Evolutionary conservation across 2,113 vertebrate species (phyloP).

Genomic region (Eulemur rufifrons): DNA sequence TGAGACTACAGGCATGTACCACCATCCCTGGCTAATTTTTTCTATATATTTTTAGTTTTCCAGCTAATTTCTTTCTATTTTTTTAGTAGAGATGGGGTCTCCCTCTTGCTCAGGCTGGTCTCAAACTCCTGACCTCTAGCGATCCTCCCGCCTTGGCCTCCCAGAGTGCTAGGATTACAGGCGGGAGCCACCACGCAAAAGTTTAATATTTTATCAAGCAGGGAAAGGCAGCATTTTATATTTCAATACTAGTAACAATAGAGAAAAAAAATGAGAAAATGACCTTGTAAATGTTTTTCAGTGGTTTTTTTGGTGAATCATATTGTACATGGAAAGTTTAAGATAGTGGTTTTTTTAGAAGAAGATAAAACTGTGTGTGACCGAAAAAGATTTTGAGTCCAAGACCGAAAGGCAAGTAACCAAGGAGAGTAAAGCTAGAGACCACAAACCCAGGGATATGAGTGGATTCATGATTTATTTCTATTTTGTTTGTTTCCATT

Average conservation of each 20-base stretch:
- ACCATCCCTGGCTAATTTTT: no score
- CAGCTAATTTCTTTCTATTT: no score
- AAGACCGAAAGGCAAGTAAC: neutral
- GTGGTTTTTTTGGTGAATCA: neutral
- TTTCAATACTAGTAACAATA: neutral
- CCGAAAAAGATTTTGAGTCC: neutral
- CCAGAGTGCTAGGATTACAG: no score
- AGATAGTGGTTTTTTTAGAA: neutral
- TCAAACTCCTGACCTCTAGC: no score
- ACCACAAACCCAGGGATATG: neutral
- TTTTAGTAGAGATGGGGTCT: no score
- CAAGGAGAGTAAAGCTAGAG: neutral
- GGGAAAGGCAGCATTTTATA: neutral
- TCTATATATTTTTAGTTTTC: no score
- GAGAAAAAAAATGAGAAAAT: neutral
- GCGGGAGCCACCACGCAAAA: neutral
- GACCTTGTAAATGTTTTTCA: neutral
- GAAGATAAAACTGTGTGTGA: neutral
- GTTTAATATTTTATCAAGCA: constrained; percentile 11
- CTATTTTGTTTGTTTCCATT: neutral
- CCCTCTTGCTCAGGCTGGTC: no score
- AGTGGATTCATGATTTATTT: neutral
- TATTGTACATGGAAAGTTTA: neutral
- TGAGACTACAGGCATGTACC: no score
- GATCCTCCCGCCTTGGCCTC: no score